Percentiles rank a stretch among this genome's conserved stretches.
phyloP scores from a whole-genome alignment of 2,888 invertebrate genomes.

The Cantharis rufa region DNA sequence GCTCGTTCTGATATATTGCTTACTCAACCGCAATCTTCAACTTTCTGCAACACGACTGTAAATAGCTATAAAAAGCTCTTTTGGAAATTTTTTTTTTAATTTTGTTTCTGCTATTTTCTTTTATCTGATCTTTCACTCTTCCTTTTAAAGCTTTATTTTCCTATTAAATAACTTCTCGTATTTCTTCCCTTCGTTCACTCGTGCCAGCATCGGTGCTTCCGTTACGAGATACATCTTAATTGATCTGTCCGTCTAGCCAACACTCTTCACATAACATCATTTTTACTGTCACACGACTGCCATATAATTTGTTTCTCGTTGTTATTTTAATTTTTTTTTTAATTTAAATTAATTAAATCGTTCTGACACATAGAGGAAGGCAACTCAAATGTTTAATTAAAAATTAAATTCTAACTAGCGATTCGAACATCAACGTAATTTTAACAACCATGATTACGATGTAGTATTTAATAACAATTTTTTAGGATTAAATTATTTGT shows the following conservation, averaged over 20 bases:
- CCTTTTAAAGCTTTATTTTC: neutral
- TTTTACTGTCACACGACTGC: neutral
- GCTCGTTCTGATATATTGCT: no score
- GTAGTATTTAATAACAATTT: neutral
- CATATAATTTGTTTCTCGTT: neutral
- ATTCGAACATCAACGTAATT: neutral
- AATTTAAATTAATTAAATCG: neutral
- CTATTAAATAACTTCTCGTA: neutral
- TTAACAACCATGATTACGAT: neutral
- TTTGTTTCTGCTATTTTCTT: neutral
- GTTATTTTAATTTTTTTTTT: neutral
- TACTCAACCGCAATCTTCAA: no score
- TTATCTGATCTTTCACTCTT: neutral
- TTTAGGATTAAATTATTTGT: neutral
- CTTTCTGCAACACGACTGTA: no score
- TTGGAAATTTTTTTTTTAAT: neutral
- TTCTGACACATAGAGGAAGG: neutral
- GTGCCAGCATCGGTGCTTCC: neutral
- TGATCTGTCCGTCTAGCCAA: neutral
- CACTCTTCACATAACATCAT: neutral
- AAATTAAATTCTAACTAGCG: neutral
- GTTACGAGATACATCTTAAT: neutral
- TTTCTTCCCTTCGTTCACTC: neutral
- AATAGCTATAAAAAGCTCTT: no score
- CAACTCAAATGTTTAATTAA: neutral